Percentiles rank a stretch among this genome's conserved stretches.
Conservation (phyloP, 2,888 invertebrate species). For the Scaptomyza parva region DNA sequence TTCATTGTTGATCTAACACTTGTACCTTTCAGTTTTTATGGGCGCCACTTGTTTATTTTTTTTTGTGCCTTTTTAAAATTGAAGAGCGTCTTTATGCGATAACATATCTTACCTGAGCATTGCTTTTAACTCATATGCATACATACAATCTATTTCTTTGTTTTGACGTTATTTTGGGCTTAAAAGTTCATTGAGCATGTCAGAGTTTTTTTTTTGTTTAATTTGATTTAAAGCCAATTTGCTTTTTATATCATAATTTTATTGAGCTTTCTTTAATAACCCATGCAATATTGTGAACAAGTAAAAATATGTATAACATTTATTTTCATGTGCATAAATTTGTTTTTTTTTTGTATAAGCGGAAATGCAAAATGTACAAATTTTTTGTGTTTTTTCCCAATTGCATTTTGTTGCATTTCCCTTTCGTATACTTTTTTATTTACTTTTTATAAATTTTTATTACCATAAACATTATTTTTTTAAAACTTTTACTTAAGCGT, state of each 20-base stretch:
- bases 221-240: slow-evolving; percentile 5
- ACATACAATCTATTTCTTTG: slow-evolving; percentile 3
- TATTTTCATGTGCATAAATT: too few relatives aligned
- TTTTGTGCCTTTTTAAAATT: slow-evolving; percentile 18
- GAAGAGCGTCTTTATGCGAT: slow-evolving; percentile 34
- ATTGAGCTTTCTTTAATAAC: slow-evolving; percentile 3
- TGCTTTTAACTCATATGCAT: neutral
- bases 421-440: too few relatives aligned
- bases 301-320: too few relatives aligned
- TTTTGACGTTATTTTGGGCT: neutral
- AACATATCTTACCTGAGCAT: slow-evolving; percentile 16
- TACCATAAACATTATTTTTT: too few relatives aligned
- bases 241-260: neutral
- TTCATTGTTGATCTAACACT: slow-evolving; percentile 51
- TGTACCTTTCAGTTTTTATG: slow-evolving; percentile 44
- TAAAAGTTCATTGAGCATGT: slow-evolving; percentile 2
- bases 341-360: too few relatives aligned
- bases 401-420: too few relatives aligned
- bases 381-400: too few relatives aligned
- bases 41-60: slow-evolving; percentile 45
- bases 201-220: neutral
- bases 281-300: too few relatives aligned
- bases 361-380: too few relatives aligned
- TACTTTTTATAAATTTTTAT: too few relatives aligned
- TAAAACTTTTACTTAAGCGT: too few relatives aligned